Conservation (phyloP, 2,888 invertebrate genomes). For the Choreutis nemorana region DNA sequence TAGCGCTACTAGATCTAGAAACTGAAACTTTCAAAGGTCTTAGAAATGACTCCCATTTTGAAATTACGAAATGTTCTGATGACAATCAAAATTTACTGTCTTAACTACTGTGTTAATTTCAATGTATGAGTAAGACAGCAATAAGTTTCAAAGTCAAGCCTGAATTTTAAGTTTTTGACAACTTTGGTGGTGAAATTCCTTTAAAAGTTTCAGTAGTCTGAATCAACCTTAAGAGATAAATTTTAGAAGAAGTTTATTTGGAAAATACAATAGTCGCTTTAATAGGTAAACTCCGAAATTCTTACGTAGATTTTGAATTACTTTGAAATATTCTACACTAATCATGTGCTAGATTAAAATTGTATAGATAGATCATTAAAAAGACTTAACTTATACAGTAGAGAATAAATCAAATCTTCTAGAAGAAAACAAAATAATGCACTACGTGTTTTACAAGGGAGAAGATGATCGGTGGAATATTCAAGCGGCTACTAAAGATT, state of each 20-base stretch:
- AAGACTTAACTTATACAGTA: slow-evolving; percentile 14
- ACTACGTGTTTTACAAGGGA: too few species aligned
- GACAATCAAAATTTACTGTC: too few species aligned
- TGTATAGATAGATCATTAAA: slow-evolving; percentile 20
- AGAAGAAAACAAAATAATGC: too few species aligned
- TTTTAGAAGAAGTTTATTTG: slow-evolving; percentile 59
- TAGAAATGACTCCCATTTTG: too few species aligned
- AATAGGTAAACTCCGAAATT: slow-evolving; percentile 39
- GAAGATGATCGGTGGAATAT: too few species aligned
- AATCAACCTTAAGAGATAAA: slow-evolving; percentile 49
- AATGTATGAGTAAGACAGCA: too few species aligned
- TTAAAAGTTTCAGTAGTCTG: slow-evolving; percentile 19
- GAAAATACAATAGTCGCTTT: slow-evolving; percentile 52
- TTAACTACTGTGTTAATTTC: too few species aligned
- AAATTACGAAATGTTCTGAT: too few species aligned
- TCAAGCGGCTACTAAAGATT: too few species aligned
- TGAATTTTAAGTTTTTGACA: too few species aligned
- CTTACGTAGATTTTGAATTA: slow-evolving; percentile 41
- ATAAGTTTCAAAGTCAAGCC: too few species aligned
- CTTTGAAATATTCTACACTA: slow-evolving; percentile 55
- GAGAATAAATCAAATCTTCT: slow-evolving; percentile 6
- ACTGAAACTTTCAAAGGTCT: slow-evolving; percentile 18
- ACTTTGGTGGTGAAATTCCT: too few species aligned
- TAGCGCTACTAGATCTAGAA: slow-evolving; percentile 37
- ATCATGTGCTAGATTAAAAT: slow-evolving; percentile 45